Conservation (phyloP, 2,888 invertebrate species). For the Fragum whitleyi region DNA sequence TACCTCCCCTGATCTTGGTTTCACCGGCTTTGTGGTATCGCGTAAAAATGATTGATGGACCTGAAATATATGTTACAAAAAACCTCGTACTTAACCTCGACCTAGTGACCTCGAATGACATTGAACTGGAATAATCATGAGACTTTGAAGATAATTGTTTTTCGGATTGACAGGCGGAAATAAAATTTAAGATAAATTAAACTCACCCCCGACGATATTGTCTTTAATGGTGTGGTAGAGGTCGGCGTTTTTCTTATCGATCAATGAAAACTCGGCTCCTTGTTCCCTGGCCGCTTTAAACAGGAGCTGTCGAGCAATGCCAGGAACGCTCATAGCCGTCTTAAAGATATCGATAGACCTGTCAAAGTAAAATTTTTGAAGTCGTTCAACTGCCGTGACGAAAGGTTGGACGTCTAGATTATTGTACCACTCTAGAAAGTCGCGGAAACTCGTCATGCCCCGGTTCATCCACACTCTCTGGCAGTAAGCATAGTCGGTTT, state of each 20-base stretch:
- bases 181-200: background rate
- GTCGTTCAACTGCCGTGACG: slow-evolving; percentile 55
- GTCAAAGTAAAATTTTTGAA: slow-evolving; percentile 52
- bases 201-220: slow-evolving; percentile 46
- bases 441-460: slow-evolving; percentile 58
- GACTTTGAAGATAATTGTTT: no score
- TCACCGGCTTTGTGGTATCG: slow-evolving; percentile 32
- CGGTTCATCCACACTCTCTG: slow-evolving; percentile 52
- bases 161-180: no score
- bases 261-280: slow-evolving; percentile 50
- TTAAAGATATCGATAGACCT: slow-evolving; percentile 57
- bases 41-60: slow-evolving; percentile 37
- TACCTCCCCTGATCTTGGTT: slow-evolving; percentile 37
- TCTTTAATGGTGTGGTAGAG: slow-evolving; percentile 46
- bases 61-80: slow-evolving; percentile 21
- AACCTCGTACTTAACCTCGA: no score
- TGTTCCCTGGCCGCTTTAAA: slow-evolving; percentile 33
- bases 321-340: slow-evolving; percentile 52
- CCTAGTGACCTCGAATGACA: no score
- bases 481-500: slow-evolving; percentile 25
- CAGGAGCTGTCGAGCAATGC: slow-evolving; percentile 56
- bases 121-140: no score
- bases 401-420: slow-evolving; percentile 62
- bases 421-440: slow-evolving; percentile 66
- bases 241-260: slow-evolving; percentile 58